A percentile compares a stretch with the other conserved stretches of the same genome.
phyloP scores from a whole-genome alignment of 2,888 invertebrate genomes.

The Epirrhoe tristata region DNA sequence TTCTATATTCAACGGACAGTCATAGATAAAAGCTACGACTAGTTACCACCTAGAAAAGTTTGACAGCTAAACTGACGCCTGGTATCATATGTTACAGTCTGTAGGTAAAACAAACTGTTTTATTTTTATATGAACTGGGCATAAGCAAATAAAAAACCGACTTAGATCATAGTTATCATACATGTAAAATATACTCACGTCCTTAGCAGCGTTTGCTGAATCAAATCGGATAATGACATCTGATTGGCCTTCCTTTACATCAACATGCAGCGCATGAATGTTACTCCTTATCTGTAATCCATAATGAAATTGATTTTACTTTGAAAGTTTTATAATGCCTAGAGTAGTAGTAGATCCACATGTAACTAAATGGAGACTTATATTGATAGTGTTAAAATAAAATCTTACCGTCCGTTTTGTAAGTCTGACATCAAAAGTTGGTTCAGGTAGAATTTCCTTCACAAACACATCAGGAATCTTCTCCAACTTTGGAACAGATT shows the following conservation, averaged over 20 bases:
- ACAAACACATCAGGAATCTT: conserved; percentile 87
- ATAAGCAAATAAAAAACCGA: too few relatives aligned
- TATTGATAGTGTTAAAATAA: background rate
- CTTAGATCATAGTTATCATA: too few relatives aligned
- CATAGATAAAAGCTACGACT: too few relatives aligned
- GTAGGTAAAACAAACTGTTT: too few relatives aligned
- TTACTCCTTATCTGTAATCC: conserved; percentile 84
- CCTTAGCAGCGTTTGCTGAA: conserved; percentile 76
- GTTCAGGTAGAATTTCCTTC: conserved; percentile 87
- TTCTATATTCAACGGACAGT: too few relatives aligned
- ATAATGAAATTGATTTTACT: background rate
- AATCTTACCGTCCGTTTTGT: conserved; percentile 86
- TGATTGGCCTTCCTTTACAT: conserved; percentile 89
- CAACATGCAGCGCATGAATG: conserved; percentile 91
- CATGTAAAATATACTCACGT: conserved; percentile 56
- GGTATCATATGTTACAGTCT: too few relatives aligned
- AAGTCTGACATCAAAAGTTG: conserved; percentile 87
- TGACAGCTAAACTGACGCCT: too few relatives aligned
- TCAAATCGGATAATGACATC: conserved; percentile 89
- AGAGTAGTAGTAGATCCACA: too few relatives aligned
- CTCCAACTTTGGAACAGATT: conserved; percentile 58
- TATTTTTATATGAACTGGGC: too few relatives aligned
- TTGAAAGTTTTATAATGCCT: too few relatives aligned
- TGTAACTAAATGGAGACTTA: too few relatives aligned
- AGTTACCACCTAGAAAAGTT: too few relatives aligned